Evolutionary conservation across 2,797 vertebrate genomes (phyloP), one percentile per base, ranked within the genome.

Genomic region (Bradypodion pumilum): DNA sequence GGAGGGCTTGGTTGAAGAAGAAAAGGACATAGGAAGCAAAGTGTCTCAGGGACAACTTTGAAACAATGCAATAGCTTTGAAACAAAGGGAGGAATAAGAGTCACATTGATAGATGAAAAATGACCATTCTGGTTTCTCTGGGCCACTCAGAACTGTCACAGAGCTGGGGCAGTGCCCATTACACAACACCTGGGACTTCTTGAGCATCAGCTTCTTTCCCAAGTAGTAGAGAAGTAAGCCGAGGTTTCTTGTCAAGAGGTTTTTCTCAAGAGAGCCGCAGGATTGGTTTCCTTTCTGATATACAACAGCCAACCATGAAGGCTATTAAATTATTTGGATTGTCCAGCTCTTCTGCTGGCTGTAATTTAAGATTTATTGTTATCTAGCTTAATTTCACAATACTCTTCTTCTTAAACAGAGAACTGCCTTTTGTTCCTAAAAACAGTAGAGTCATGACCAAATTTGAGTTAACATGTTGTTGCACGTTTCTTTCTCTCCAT

Each of bases 261-360:
- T 79, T 88, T 78, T 81, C 59, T 79, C 72, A 87, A 74, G 59
- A 89, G 72, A 87, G 78, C 72, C 66, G 27, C 32, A 62, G 10
- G 42, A 85, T 86, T 87, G 84, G 81, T 46, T 88, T 91, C 85
- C 66, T 83, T 90, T 88, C 62, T 79, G 49, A 77, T 87, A 72
- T 42, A 89, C 0, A 2, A 60, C 80, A 90, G 29, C 75, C 78
- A 79, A 74, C 82, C 75, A 32, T 4, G 0, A 92, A 91, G 72
- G 74, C 83, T 81, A 77, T 80, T 74, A 75, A 86, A 66, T 74
- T 85, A 68, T 80, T 86, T 85, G 46, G 0, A 83, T 88, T 89
- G 89, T 77, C 56, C 2, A 52, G 81, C 40, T 29, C 9, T 82
- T 89, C 70, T 90, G 78, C n/a, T 70, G 37, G n/a, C 56, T 88